These are phyloP conservation scores for Scaptomyza graminum DNA, from an alignment of 1,140 invertebrate species.

Conservation along the genomic window DNA sequence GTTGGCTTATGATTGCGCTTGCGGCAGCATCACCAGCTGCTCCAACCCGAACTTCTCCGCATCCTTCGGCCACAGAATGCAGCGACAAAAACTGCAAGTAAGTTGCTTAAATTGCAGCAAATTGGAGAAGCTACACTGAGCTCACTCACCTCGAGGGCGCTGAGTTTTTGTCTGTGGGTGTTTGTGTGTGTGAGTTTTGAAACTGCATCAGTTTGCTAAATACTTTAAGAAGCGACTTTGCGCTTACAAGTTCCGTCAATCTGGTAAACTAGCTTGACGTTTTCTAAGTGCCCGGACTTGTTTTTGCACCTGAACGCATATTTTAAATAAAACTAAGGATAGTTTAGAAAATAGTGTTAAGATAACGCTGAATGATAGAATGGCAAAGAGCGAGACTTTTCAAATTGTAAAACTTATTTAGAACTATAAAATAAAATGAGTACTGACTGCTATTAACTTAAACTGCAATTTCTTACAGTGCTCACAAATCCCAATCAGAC, in stretches of 20 bases:
- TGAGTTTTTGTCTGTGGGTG: not conserved
- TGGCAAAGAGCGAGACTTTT: not conserved
- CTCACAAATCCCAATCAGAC: conserved; percentile 42
- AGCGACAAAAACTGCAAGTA: conserved; percentile 80
- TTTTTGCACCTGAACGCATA: not conserved
- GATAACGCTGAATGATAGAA: not conserved
- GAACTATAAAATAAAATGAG: too few species aligned
- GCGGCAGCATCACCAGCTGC: conserved; percentile 60
- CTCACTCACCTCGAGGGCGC: conserved; percentile 36
- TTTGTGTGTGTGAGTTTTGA: conserved; percentile 2
- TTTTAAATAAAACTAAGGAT: not conserved
- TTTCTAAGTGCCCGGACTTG: not conserved
- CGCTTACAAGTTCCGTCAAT: conserved; percentile 27
- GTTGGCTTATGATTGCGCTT: conserved; percentile 79
- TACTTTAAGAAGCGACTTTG: conserved; percentile 6
- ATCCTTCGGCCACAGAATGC: conserved; percentile 45
- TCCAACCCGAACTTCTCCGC: conserved; percentile 22
- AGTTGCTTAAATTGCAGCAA: conserved; percentile 77
- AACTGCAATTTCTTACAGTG: conserved; percentile 55
- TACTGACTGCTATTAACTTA: conserved; percentile 2
- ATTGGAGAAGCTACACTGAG: conserved; percentile 65
- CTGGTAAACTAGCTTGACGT: conserved; percentile 14
- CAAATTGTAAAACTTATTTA: not conserved
- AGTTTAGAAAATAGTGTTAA: not conserved
- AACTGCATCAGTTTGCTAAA: conserved; percentile 18